These are phyloP conservation scores for Ovibos moschatus DNA, from an alignment of 2,113 vertebrate genomes.

Conservation along the genomic window DNA sequence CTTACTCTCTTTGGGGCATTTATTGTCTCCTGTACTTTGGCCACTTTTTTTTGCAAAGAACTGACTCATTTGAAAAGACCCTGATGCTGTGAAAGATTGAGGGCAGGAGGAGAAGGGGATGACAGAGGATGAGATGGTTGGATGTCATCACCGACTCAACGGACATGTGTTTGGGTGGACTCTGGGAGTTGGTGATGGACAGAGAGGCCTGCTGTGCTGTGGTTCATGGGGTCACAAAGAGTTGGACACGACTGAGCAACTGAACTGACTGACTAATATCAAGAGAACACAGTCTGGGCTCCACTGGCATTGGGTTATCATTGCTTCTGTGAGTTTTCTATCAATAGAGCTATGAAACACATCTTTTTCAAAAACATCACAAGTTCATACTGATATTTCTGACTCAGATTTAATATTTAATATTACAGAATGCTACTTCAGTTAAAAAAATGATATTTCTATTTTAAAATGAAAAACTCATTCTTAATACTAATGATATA, in stretches of 20 bases:
- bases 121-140: neutral
- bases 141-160: neutral
- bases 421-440: neutral
- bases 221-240: neutral
- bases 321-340: neutral
- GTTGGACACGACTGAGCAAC: accelerated
- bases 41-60: neutral
- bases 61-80: neutral
- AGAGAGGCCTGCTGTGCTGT: accelerated
- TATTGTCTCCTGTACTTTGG: neutral
- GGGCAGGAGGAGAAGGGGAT: neutral
- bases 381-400: neutral
- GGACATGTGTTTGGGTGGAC: neutral
- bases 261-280: neutral
- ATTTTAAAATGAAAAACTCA: neutral
- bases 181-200: neutral
- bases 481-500: neutral
- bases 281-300: neutral
- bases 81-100: neutral
- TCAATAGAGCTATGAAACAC: neutral
- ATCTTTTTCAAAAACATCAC: neutral
- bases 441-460: neutral
- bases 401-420: neutral
- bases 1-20: neutral
- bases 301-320: neutral